Percentiles rank a stretch among this genome's conserved stretches.
Evolutionary conservation across 2,797 vertebrate genomes (phyloP).

Genomic region (Liasis olivaceus): DNA sequence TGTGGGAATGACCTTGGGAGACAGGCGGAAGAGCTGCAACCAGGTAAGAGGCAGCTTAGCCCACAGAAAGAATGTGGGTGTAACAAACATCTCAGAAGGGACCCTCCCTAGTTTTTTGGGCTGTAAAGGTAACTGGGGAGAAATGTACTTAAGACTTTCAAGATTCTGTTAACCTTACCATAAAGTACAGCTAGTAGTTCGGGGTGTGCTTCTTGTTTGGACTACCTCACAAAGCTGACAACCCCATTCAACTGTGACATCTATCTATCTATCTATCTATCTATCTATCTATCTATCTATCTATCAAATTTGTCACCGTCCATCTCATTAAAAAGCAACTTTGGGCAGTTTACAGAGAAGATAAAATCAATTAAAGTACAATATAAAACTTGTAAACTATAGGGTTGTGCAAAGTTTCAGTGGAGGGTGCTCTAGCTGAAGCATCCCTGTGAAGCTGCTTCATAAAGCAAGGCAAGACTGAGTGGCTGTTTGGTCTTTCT

Average conservation of each 20-base stretch:
- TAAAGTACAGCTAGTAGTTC: not conserved
- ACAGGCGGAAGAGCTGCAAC: not conserved
- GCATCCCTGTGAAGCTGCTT: too few relatives aligned
- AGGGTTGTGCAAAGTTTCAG: too few relatives aligned
- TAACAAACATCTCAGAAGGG: not conserved
- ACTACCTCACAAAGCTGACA: not conserved
- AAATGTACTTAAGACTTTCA: not conserved
- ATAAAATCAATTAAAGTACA: too few relatives aligned
- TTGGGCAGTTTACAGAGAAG: too few relatives aligned
- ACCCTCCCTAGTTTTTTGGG: not conserved
- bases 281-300: too few relatives aligned
- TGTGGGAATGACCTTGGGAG: not conserved
- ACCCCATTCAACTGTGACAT: not conserved
- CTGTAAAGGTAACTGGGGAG: not conserved
- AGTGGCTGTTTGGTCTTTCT: too few relatives aligned
- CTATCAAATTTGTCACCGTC: too few relatives aligned
- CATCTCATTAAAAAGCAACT: too few relatives aligned
- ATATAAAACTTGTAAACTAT: too few relatives aligned
- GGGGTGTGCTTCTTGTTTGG: not conserved
- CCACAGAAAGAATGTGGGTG: not conserved
- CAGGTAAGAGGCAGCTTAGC: not conserved
- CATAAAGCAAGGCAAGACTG: too few relatives aligned
- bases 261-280: too few relatives aligned
- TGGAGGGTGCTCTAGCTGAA: too few relatives aligned
- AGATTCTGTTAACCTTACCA: not conserved